Evolutionary conservation across 2,113 vertebrate genomes (phyloP), one percentile per base, ranked within the genome.

Genomic region (Cebus imitator): DNA sequence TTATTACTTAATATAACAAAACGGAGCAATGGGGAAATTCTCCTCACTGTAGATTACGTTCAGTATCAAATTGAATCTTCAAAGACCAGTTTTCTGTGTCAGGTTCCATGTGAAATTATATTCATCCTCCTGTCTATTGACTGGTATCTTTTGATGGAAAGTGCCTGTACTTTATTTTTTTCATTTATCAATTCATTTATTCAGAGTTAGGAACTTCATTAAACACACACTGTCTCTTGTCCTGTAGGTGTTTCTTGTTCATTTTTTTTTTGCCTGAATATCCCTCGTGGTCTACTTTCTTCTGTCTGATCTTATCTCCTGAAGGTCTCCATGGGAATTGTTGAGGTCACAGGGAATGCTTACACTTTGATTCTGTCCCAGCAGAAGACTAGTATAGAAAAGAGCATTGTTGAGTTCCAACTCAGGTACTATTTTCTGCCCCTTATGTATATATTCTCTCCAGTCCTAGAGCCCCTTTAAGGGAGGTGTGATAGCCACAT

Each of bases 361-460:
- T 57, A 10, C 68, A 75, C 30, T 95, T 96, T 78, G 84, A 87
- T 87, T 91, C 72, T 78, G 23, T 95, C 55, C 61, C 43, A 89
- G 81, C 55, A 84, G 78, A 58, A n/a, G 55, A 43, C 17, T 80
- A 78, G 43, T 78, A 9, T 45, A 83, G 78, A 64, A 90, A 84
- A 94, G 82, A 57, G 17, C 13, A n/a, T 80, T 68, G 45, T 55
- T 83, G 75, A 83, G 32, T 55, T 80, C 21, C 37, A 43, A 1
- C 35, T 88, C 35, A 6, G 11, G 9, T 13, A 8, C 64, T 43
- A 4, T 72, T 82, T 72, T 78, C 50, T 86, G 32, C 20, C 52
- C 13, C 64, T 61, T 75, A 4, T 64, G 61, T 23, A 1, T 30
- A 11, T 37, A 5, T 25, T 17, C 16, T 93, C 6, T 73, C 18